Base-by-base conservation (phyloP, 1,140 invertebrate genomes). In the Araneus ventricosus region DNA sequence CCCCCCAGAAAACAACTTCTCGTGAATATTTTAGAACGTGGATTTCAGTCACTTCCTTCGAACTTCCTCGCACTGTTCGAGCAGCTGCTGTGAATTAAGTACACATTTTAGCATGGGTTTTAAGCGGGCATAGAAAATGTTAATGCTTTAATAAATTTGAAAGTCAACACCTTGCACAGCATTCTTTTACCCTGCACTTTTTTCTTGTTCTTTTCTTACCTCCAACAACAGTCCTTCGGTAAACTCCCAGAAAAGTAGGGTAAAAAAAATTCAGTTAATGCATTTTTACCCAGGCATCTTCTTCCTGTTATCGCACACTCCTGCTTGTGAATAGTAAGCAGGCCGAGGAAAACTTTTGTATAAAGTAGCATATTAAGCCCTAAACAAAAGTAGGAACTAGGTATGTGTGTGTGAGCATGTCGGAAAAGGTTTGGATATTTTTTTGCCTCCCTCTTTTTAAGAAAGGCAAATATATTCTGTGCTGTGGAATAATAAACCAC, bases 141-240 rank as follows among this genome's bases (percentile, higher is more conserved):
- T 93, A 88, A 93, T 89, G 92, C 92, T 88, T 93, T 93, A 88
- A 89, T 89, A 89, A 93, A 93, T 93, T 93, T 93, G 92, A 93
- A 93, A 93, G 92, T 93, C 92, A 93, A 93, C 92, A 88, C 92
- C 92, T 89, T 89, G 63, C 90, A 67, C 34, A 86, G 57, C 57
- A 75, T 86, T 63, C 61, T 85, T 84, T 41, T 87, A 52, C 45
- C 45, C 30, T 75, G 14, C 34, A 24, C 70, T 75, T 75, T 75
- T 67, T 75, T 37, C 30, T 20, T 75, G 24, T 17, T 30, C 39
- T 67, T 84, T 10, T 52, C 85, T 88, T 88, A 88, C 45, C 41
- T 89, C 63, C 52, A 57, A 70, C 70, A 20, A 37, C 59, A 52
- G 70, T 37, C 41, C 84, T 37, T 30, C 7, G 39, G 67, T 75